phyloP scores from a whole-genome alignment of 2,113 vertebrate species.

The Zeus faber region DNA sequence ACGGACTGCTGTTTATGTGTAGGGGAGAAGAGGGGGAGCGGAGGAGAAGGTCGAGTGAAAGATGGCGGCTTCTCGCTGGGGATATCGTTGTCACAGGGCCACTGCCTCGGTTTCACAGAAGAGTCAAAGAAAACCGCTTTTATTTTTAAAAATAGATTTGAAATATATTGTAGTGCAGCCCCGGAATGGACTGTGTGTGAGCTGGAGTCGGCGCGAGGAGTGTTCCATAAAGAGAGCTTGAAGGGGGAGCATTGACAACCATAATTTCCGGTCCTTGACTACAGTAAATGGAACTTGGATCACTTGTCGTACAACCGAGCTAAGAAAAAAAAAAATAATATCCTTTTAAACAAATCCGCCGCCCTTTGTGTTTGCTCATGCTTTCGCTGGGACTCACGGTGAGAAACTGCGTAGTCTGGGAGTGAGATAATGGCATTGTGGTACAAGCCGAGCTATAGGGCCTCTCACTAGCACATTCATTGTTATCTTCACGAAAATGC shows the following conservation, averaged over 20 bases:
- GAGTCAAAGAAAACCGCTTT: conserved; percentile 56
- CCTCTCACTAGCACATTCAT: conserved; percentile 40
- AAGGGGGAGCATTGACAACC: background rate
- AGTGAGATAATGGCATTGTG: conserved; percentile 32
- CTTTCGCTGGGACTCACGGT: conserved; percentile 33
- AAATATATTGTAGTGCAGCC: conserved; percentile 54
- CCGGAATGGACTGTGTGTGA: conserved; percentile 34
- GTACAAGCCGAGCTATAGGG: conserved; percentile 30
- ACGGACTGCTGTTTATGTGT: conserved; percentile 86
- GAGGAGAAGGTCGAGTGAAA: background rate
- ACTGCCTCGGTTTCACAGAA: conserved; percentile 18
- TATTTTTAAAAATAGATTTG: conserved; percentile 63
- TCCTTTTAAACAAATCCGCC: conserved; percentile 30
- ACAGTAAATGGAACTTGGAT: conserved; percentile 32
- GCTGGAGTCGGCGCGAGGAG: conserved; percentile 16
- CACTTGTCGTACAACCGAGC: conserved; percentile 2
- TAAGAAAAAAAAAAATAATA: conserved; percentile 14
- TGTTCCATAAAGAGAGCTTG: conserved; percentile 2
- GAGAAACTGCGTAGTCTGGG: conserved; percentile 33
- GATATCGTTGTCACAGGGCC: conserved; percentile 36
- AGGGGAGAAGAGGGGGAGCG: conserved; percentile 37
- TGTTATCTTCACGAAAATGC: conserved; percentile 41
- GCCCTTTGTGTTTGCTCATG: conserved; percentile 41
- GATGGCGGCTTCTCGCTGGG: conserved; percentile 26
- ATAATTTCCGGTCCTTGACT: conserved; percentile 29